These are phyloP conservation scores for Chromobotia macracanthus DNA, from an alignment of 2,797 vertebrate genomes.

Conservation along the genomic window DNA sequence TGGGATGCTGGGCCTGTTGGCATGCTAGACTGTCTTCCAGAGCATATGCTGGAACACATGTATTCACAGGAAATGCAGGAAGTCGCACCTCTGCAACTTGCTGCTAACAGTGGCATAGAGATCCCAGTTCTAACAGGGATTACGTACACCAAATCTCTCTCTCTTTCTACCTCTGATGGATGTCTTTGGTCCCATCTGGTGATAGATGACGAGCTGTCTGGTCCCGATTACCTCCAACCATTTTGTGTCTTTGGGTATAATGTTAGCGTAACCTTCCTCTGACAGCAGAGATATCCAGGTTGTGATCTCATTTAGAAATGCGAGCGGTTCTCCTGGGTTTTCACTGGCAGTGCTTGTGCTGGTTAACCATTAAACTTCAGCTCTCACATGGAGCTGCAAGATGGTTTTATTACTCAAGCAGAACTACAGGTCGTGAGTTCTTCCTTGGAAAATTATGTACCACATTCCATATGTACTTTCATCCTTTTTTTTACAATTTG, in stretches of 20 bases:
- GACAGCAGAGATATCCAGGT: slow-evolving; percentile 6
- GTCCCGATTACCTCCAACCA: slow-evolving; percentile 1
- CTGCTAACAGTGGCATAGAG: neutral
- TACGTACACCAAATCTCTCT: too few relatives aligned
- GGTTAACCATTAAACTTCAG: slow-evolving; percentile 12
- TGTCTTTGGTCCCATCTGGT: neutral
- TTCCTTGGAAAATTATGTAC: too few relatives aligned
- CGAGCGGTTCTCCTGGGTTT: slow-evolving; percentile 7
- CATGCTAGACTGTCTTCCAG: slow-evolving; percentile 24
- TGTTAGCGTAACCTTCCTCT: neutral
- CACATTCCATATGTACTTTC: too few relatives aligned
- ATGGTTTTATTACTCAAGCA: neutral
- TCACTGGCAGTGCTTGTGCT: neutral
- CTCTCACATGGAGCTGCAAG: neutral
- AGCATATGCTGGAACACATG: slow-evolving; percentile 22
- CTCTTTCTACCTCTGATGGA: neutral
- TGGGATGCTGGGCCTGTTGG: slow-evolving; percentile 61
- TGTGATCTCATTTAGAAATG: slow-evolving; percentile 15
- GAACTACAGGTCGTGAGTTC: neutral
- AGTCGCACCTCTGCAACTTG: slow-evolving; percentile 16
- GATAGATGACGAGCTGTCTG: neutral
- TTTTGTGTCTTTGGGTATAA: slow-evolving; percentile 10
- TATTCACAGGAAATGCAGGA: slow-evolving; percentile 30
- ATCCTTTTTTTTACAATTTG: too few relatives aligned
- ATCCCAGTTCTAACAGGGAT: neutral